These are phyloP conservation scores for Drosophila mayri DNA, from an alignment of 1,140 invertebrate species.

Conservation along the genomic window DNA sequence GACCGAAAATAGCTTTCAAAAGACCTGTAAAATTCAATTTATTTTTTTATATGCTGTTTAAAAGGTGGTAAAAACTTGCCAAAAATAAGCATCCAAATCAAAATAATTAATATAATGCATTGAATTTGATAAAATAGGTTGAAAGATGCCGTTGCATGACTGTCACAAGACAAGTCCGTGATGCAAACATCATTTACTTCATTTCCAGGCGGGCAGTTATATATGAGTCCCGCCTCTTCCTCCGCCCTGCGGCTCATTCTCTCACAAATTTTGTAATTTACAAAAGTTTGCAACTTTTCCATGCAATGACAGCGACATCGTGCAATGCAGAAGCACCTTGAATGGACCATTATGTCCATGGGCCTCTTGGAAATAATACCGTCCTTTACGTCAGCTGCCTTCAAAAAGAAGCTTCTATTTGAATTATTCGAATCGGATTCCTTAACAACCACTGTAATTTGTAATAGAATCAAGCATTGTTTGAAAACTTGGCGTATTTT, in stretches of 20 bases:
- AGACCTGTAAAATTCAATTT: slow-evolving; percentile 4
- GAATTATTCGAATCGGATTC: background rate
- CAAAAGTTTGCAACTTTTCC: slow-evolving; percentile 49
- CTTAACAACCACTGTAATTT: slow-evolving; percentile 43
- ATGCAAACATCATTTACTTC: slow-evolving; percentile 47
- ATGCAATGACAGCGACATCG: slow-evolving; percentile 70
- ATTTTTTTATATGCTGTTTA: too few species aligned
- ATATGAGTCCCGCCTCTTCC: slow-evolving; percentile 45
- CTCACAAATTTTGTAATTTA: slow-evolving; percentile 55
- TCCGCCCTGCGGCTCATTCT: slow-evolving; percentile 34
- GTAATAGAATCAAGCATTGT: background rate
- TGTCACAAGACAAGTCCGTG: slow-evolving; percentile 12
- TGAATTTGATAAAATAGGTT: slow-evolving; percentile 6
- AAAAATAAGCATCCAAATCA: slow-evolving; percentile 24
- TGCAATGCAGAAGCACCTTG: slow-evolving; percentile 72
- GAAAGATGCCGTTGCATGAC: background rate
- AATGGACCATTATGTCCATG: slow-evolving; percentile 48
- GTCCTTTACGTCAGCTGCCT: background rate
- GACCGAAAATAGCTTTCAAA: slow-evolving; percentile 35
- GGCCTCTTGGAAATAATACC: slow-evolving; percentile 43
- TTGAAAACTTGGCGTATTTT: background rate
- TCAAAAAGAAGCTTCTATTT: background rate
- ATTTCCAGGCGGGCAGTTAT: slow-evolving; percentile 50
- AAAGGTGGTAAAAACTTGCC: slow-evolving; percentile 17
- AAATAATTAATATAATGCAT: slow-evolving; percentile 2